phyloP scores from a whole-genome alignment of 2,113 vertebrate genomes.

The Dascyllus trimaculatus region DNA sequence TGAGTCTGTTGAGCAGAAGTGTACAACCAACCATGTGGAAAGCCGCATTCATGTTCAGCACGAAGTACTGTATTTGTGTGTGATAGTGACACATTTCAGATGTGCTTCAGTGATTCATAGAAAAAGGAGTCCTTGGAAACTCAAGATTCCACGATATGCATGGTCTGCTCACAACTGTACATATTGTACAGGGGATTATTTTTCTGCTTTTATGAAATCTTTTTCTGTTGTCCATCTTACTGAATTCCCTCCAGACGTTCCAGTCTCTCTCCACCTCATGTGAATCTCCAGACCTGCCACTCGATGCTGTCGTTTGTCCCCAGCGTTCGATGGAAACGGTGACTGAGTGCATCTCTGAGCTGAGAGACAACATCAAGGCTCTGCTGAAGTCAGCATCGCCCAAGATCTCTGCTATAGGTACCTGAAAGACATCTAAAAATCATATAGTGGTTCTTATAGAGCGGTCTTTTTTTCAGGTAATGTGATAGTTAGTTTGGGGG shows the following conservation, averaged over 20 bases:
- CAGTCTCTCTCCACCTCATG: slow-evolving; percentile 51
- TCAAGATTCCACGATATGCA: too few species aligned
- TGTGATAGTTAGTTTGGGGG: too few species aligned
- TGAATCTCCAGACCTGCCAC: slow-evolving; percentile 18
- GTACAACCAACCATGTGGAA: too few species aligned
- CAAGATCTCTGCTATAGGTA: slow-evolving; percentile 13
- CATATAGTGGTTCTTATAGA: too few species aligned
- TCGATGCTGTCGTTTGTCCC: neutral
- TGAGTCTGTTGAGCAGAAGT: too few species aligned
- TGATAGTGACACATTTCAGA: too few species aligned
- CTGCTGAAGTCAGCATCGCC: slow-evolving; percentile 4
- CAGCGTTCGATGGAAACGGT: neutral
- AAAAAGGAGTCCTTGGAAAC: too few species aligned
- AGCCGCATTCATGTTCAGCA: too few species aligned
- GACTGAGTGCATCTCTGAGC: neutral
- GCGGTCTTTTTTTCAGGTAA: too few species aligned
- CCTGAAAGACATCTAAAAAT: neutral
- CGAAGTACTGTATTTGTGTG: too few species aligned
- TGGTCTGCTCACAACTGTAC: too few species aligned
- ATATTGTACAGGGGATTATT: neutral
- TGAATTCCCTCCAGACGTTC: slow-evolving; percentile 19
- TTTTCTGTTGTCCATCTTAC: neutral
- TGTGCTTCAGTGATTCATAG: too few species aligned
- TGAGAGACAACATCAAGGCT: slow-evolving; percentile 1
- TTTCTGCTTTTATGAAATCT: neutral